Percentiles rank a stretch among this genome's conserved stretches.
Conservation (phyloP, 2,113 vertebrate species). For the Daubentonia madagascariensis region DNA sequence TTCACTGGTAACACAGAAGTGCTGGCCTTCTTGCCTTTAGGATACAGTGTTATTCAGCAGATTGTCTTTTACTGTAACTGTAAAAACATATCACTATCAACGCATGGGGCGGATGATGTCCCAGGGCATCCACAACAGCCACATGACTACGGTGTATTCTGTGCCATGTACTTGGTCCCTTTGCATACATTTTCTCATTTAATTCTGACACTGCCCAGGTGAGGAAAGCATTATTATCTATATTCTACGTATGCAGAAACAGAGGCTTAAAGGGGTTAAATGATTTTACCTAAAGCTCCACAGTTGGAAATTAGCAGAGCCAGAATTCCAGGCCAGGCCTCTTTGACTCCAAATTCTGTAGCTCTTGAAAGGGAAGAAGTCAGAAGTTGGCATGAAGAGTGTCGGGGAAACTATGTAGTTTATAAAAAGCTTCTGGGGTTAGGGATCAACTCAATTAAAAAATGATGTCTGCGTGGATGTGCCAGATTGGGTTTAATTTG, state of each 20-base stretch:
- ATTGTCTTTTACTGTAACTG: neutral
- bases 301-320: neutral
- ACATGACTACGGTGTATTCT: too few species aligned
- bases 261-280: neutral
- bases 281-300: neutral
- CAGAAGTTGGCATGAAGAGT: neutral
- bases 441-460: neutral
- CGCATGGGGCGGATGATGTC: neutral
- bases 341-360: neutral
- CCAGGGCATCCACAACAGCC: neutral
- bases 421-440: neutral
- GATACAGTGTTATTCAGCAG: neutral
- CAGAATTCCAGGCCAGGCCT: neutral
- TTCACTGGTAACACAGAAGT: neutral
- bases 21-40: neutral
- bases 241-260: neutral
- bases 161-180: neutral
- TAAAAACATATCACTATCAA: neutral
- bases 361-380: neutral
- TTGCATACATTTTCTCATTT: neutral
- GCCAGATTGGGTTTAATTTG: neutral
- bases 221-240: neutral
- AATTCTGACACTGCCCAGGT: neutral
- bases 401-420: neutral
- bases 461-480: neutral